Evolutionary conservation across 2,888 invertebrate species (phyloP).

Genomic region (Homarus gammarus): DNA sequence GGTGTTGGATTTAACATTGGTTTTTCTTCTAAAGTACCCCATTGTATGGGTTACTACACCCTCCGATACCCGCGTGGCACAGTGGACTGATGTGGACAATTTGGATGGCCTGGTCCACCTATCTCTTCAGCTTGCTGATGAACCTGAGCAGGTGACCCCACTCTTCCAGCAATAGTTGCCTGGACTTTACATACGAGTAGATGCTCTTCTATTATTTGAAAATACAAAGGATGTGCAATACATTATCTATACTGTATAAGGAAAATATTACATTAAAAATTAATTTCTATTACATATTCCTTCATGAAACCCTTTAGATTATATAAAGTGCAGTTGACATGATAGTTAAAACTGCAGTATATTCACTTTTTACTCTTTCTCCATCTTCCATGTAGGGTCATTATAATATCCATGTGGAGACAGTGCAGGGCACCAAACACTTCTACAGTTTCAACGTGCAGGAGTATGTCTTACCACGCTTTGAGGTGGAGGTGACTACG

Average conservation of each 20-base stretch:
- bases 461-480: conserved; percentile 83
- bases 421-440: background rate
- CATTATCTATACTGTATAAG: too few relatives aligned
- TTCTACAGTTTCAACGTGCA: conserved; percentile 80
- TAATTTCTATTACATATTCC: too few relatives aligned
- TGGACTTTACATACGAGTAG: too few relatives aligned
- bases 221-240: too few relatives aligned
- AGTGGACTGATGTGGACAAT: conserved; percentile 84
- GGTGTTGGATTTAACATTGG: background rate
- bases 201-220: too few relatives aligned
- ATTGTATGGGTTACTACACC: conserved; percentile 79
- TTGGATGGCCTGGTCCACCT: conserved; percentile 84
- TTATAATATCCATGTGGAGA: background rate
- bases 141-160: conserved; percentile 77
- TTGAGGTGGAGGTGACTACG: conserved; percentile 82
- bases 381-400: background rate
- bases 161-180: too few relatives aligned
- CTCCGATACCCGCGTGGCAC: conserved; percentile 83
- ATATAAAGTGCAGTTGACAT: too few relatives aligned
- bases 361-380: background rate
- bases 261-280: too few relatives aligned
- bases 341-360: too few relatives aligned
- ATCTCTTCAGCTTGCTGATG: conserved; percentile 80
- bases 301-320: too few relatives aligned
- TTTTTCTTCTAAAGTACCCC: conserved; percentile 22